phyloP scores from a whole-genome alignment of 2,888 invertebrate species.

The Drosophila nr. medialis region DNA sequence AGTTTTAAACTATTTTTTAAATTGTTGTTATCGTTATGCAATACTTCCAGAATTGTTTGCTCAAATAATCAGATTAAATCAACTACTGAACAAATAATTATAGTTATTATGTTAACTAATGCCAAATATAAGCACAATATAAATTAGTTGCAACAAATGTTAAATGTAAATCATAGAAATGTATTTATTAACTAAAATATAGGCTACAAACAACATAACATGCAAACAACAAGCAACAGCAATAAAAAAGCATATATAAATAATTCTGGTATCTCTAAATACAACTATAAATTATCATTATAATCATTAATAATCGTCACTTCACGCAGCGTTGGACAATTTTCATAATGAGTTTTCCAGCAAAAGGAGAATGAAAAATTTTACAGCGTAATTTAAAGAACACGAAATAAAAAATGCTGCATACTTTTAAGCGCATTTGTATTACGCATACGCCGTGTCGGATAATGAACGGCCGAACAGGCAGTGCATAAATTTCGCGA shows the following conservation, averaged over 20 bases:
- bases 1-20: slow-evolving; percentile 56
- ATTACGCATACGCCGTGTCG: slow-evolving; percentile 53
- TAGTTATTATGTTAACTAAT: slow-evolving; percentile 28
- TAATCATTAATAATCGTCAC: slow-evolving; percentile 42
- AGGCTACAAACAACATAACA: slow-evolving; percentile 50
- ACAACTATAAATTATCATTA: slow-evolving; percentile 33
- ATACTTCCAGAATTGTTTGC: slow-evolving; percentile 56
- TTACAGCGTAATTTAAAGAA: slow-evolving; percentile 46
- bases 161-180: slow-evolving; percentile 32
- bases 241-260: slow-evolving; percentile 50
- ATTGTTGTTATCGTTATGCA: slow-evolving; percentile 54
- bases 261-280: slow-evolving; percentile 23
- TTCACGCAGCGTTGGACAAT: slow-evolving; percentile 53
- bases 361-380: slow-evolving; percentile 21
- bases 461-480: slow-evolving; percentile 55
- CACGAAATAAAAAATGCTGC: slow-evolving; percentile 27
- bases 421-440: slow-evolving; percentile 51
- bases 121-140: slow-evolving; percentile 17
- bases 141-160: slow-evolving; percentile 42
- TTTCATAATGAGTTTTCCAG: slow-evolving; percentile 69
- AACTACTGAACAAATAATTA: slow-evolving; percentile 9
- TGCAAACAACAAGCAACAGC: slow-evolving; percentile 42
- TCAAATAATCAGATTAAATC: slow-evolving; percentile 28
- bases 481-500: slow-evolving; percentile 71
- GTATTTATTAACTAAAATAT: slow-evolving; percentile 33